Percentiles rank a stretch among this genome's conserved stretches.
These are phyloP conservation scores for Mola mola DNA, from an alignment of 2,113 vertebrate species.

Conservation along the genomic window DNA sequence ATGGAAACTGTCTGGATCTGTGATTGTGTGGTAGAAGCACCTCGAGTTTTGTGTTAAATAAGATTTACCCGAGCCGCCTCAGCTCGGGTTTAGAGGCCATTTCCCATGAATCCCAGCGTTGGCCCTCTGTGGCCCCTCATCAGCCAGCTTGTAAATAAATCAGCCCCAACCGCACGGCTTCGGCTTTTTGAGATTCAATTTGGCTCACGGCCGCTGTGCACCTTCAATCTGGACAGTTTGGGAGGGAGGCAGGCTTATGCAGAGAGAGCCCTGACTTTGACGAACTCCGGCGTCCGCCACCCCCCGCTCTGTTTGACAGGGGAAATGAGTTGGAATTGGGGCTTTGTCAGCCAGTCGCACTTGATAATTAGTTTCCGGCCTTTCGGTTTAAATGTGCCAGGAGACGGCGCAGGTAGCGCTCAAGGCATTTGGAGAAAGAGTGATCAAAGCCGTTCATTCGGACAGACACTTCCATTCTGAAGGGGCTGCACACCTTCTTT, in stretches of 20 bases:
- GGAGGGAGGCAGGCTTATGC: conserved; percentile 26
- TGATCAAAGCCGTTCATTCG: conserved; percentile 47
- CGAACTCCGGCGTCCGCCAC: conserved; percentile 29
- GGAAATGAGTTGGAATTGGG: conserved; percentile 58
- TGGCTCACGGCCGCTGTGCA: conserved; percentile 57
- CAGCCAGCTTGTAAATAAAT: conserved; percentile 78
- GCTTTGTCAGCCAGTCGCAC: conserved; percentile 59
- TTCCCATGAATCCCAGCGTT: conserved; percentile 69
- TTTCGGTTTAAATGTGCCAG: conserved; percentile 61
- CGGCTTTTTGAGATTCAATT: conserved; percentile 74
- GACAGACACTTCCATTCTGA: conserved; percentile 20
- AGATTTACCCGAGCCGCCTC: conserved; percentile 69
- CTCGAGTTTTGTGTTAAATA: conserved; percentile 67
- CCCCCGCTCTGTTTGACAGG: conserved; percentile 46
- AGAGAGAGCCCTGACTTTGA: conserved; percentile 49
- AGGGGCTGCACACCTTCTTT: conserved; percentile 15
- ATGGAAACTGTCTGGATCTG: conserved; percentile 29
- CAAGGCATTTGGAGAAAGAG: conserved; percentile 51
- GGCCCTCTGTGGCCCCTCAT: conserved; percentile 60
- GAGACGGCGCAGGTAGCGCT: conserved; percentile 46
- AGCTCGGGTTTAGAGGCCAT: conserved; percentile 72
- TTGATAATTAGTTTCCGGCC: conserved; percentile 66
- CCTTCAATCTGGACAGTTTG: conserved; percentile 46
- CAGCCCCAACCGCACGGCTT: conserved; percentile 55
- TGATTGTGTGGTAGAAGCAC: conserved; percentile 41